A percentile compares a stretch with the other conserved stretches of the same genome.
phyloP scores from a whole-genome alignment of 2,888 invertebrate species.

The Theretra japonica region DNA sequence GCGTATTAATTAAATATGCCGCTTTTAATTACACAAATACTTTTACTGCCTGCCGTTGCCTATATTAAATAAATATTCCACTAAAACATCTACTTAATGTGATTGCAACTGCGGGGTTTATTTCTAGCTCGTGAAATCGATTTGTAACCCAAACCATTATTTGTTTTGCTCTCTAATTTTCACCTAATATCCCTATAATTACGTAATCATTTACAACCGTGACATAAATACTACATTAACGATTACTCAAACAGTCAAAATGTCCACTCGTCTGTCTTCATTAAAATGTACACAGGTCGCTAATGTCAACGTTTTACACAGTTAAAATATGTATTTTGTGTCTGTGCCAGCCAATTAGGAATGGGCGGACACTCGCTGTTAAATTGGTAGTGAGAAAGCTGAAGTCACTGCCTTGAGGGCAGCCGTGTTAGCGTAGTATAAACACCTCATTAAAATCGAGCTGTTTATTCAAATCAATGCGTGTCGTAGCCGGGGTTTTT shows the following conservation, averaged over 20 bases:
- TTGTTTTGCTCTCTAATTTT: background rate
- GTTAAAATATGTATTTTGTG: slow-evolving; percentile 3
- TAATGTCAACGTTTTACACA: background rate
- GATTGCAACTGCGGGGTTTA: background rate
- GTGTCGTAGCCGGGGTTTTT: background rate
- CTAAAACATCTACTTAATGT: background rate
- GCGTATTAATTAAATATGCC: slow-evolving; percentile 7
- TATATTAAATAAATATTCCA: background rate
- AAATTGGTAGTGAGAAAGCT: background rate
- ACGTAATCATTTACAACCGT: background rate
- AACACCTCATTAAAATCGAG: slow-evolving; percentile 20
- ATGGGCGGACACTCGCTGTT: background rate
- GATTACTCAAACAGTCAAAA: background rate
- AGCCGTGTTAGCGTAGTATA: background rate
- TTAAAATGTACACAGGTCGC: background rate
- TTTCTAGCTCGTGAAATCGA: background rate
- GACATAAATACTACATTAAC: background rate
- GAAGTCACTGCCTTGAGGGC: background rate
- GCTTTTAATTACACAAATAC: slow-evolving; percentile 13
- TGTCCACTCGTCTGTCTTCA: background rate
- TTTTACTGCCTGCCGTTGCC: background rate
- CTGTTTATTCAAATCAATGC: slow-evolving; percentile 22
- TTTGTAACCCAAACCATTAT: background rate
- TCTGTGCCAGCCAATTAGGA: slow-evolving; percentile 7
- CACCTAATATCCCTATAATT: no score